These are phyloP conservation scores for Drosophila willistoni DNA, from an alignment of 1,140 invertebrate species.

Conservation along the genomic window DNA sequence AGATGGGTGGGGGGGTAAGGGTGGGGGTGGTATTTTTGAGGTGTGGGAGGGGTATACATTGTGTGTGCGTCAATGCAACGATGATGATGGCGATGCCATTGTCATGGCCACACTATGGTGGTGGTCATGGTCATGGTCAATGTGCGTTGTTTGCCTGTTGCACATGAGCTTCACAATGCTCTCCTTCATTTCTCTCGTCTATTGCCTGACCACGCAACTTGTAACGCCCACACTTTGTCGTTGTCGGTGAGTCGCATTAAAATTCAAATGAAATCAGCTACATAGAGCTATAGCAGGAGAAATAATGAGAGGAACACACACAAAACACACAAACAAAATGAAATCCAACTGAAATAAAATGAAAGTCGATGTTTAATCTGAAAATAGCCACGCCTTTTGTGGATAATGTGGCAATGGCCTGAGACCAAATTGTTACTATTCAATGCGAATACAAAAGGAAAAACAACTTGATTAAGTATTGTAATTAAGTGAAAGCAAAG, in stretches of 20 bases:
- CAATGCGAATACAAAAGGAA: conserved; percentile 13
- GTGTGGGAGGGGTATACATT: neutral
- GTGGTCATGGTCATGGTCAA: conserved; percentile 32
- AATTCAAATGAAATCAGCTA: conserved; percentile 32
- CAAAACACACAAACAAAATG: neutral
- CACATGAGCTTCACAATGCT: conserved; percentile 39
- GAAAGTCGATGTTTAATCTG: neutral
- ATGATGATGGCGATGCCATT: conserved; percentile 23
- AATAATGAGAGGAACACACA: neutral
- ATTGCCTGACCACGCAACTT: too few species aligned
- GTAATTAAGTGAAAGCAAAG: conserved; percentile 63
- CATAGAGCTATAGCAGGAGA: conserved; percentile 8
- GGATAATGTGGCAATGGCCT: conserved; percentile 5
- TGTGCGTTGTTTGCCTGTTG: conserved; percentile 65
- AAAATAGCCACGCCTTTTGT: conserved; percentile 6
- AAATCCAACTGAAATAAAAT: neutral
- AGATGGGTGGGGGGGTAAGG: neutral
- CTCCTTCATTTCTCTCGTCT: too few species aligned
- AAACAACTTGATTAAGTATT: conserved; percentile 65
- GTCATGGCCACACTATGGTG: conserved; percentile 35
- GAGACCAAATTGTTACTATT: conserved; percentile 8
- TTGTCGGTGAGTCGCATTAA: neutral
- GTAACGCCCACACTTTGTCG: too few species aligned
- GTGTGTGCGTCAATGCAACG: conserved; percentile 54
- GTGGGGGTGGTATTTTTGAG: neutral